Evolutionary conservation across 2,888 invertebrate genomes (phyloP).

Genomic region (Apamea crenata): DNA sequence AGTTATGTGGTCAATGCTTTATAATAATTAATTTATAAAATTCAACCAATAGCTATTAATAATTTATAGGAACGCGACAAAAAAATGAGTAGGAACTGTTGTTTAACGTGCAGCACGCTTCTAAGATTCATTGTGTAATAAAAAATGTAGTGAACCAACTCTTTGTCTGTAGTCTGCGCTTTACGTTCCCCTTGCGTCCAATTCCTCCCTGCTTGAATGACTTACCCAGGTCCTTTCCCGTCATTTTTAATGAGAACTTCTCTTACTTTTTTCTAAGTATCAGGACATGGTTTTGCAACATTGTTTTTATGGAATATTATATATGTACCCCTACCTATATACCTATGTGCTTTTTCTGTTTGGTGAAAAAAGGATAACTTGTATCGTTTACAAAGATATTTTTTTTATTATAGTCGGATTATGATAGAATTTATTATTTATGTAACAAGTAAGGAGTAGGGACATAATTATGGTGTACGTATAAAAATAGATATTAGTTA

Average conservation of each 20-base stretch:
- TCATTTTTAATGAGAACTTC: slow-evolving; percentile 72
- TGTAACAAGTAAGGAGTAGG: too few species aligned
- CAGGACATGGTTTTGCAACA: slow-evolving; percentile 15
- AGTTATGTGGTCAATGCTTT: background rate
- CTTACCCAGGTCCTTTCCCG: slow-evolving; percentile 62
- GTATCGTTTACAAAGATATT: background rate
- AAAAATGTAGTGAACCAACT: slow-evolving; percentile 72
- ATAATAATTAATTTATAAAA: background rate
- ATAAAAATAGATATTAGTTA: too few species aligned
- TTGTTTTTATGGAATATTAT: slow-evolving; percentile 20
- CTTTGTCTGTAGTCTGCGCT: slow-evolving; percentile 67
- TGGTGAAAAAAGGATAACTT: background rate
- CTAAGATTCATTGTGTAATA: slow-evolving; percentile 63
- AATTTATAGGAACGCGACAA: background rate
- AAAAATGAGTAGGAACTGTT: slow-evolving; percentile 25
- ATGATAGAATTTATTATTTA: too few species aligned
- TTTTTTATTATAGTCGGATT: background rate
- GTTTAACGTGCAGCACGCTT: slow-evolving; percentile 53
- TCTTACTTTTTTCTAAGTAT: slow-evolving; percentile 25
- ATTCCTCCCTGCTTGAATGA: slow-evolving; percentile 70
- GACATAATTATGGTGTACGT: too few species aligned
- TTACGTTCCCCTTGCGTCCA: slow-evolving; percentile 72
- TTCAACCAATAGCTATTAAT: background rate
- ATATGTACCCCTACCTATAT: background rate
- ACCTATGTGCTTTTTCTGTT: background rate